Percentiles rank a stretch among this genome's conserved stretches.
Evolutionary conservation across 2,888 invertebrate species (phyloP).

Genomic region (Pristionchus maxplancki): DNA sequence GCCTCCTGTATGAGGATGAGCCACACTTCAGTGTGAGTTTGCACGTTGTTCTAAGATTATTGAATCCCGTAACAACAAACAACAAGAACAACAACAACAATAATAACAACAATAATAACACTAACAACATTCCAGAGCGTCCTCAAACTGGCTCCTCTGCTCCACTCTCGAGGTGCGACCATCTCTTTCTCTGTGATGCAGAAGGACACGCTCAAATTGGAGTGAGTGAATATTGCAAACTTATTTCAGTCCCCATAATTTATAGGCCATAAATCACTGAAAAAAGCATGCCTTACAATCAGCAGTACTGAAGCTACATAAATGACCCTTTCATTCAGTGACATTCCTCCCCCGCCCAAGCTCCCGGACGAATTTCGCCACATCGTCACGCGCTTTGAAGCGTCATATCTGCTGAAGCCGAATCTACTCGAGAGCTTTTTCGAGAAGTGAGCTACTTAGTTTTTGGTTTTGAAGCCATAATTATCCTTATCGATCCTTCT

Average conservation of each 20-base stretch:
- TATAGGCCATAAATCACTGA: no score
- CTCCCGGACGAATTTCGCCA: neutral
- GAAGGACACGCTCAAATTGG: neutral
- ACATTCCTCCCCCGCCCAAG: neutral
- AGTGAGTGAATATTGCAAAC: neutral
- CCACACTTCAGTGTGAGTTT: neutral
- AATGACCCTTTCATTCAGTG: no score
- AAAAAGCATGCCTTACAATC: no score
- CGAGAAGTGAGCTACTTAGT: neutral
- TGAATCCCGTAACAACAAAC: no score
- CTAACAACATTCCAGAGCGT: neutral
- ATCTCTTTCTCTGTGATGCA: constrained; percentile 28
- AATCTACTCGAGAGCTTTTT: neutral
- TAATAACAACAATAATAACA: no score
- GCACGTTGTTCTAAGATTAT: neutral
- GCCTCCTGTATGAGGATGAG: constrained; percentile 4
- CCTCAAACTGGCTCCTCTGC: neutral
- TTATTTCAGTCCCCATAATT: no score
- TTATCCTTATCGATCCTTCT: neutral
- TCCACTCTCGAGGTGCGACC: neutral
- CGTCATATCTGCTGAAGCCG: neutral
- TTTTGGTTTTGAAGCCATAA: no score
- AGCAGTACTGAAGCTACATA: no score
- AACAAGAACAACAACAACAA: neutral
- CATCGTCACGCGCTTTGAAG: constrained; percentile 32